Percentiles rank a stretch among this genome's conserved stretches.
phyloP scores from a whole-genome alignment of 2,113 vertebrate genomes.

The Sakesphorus luctuosus region DNA sequence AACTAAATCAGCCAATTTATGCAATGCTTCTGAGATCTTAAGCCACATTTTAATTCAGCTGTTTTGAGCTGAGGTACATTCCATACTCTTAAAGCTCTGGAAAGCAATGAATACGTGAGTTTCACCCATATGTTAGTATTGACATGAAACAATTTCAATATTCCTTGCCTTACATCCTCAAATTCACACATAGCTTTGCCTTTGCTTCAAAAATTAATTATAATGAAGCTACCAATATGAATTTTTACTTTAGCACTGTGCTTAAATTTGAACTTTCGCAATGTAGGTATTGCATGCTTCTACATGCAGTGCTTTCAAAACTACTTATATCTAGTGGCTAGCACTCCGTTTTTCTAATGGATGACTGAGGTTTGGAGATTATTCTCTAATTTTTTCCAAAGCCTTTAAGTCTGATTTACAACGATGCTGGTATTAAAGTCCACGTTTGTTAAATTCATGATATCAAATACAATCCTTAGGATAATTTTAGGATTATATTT shows the following conservation, averaged over 20 bases:
- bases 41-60: not conserved
- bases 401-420: not conserved
- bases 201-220: not conserved
- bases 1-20: not conserved
- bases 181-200: not conserved
- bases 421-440: not conserved
- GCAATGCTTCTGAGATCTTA: not conserved
- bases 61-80: not conserved
- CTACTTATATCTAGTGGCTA: not conserved
- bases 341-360: not conserved
- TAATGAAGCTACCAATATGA: not conserved
- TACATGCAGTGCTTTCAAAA: not conserved
- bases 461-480: not conserved
- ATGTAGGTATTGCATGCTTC: not conserved
- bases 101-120: not conserved
- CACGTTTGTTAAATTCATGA: not conserved
- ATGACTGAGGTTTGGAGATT: not conserved
- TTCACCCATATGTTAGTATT: not conserved
- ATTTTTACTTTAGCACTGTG: not conserved
- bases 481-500: not conserved
- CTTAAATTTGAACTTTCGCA: not conserved
- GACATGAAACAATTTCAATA: not conserved
- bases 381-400: not conserved
- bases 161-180: not conserved
- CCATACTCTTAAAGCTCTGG: not conserved